Evolutionary conservation across 1,140 invertebrate species (phyloP).

Genomic region (Phortica variegata): DNA sequence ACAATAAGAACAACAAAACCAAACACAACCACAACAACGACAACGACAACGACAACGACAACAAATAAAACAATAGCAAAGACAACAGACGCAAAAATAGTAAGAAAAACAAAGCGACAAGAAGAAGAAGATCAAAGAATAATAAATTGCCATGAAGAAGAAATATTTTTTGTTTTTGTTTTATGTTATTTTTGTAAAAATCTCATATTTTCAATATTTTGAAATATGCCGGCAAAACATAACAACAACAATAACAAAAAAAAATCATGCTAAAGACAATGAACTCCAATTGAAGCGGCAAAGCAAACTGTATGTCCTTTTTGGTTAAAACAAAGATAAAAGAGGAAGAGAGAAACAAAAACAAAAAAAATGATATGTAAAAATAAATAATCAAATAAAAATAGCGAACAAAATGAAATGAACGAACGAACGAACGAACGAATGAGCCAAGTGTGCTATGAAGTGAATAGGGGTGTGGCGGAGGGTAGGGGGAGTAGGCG

Average conservation of each 20-base stretch:
- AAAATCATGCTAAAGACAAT: conserved; percentile 36
- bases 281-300: conserved; percentile 16
- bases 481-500: no score
- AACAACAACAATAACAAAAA: conserved; percentile 16
- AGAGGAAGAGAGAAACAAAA: conserved; percentile 4
- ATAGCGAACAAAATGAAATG: no score
- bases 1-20: conserved; percentile 10
- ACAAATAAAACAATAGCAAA: background rate
- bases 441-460: no score
- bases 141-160: conserved; percentile 5
- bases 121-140: conserved; percentile 10
- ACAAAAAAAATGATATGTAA: conserved; percentile 7
- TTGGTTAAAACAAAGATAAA: conserved; percentile 16
- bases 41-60: background rate
- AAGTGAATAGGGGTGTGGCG: no score
- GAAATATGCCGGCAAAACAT: no score
- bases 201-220: no score
- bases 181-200: no score
- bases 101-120: no score
- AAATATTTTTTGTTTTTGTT: no score
- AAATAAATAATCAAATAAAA: conserved; percentile 20
- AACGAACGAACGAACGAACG: no score
- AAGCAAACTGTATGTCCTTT: conserved; percentile 4
- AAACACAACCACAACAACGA: conserved; percentile 2
- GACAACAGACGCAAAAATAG: background rate